phyloP scores from a whole-genome alignment of 2,888 invertebrate species.

The Hyppa rectilinea region DNA sequence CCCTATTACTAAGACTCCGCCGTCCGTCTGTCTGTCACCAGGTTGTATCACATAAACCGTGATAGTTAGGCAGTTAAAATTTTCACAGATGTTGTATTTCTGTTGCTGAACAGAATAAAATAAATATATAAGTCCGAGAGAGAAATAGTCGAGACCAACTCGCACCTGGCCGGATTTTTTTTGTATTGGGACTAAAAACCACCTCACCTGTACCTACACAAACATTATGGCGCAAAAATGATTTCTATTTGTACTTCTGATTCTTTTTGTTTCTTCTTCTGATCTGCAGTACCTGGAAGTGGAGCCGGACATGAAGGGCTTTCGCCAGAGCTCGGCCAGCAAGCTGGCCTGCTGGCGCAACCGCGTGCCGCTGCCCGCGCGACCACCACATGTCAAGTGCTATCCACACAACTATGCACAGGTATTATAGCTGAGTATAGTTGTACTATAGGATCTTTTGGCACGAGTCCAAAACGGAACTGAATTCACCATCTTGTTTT shows the following conservation, averaged over 20 bases:
- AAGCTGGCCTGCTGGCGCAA: slow-evolving; percentile 85
- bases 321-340: slow-evolving; percentile 72
- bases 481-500: not conserved
- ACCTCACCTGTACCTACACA: not conserved
- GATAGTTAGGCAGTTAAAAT: too few species aligned
- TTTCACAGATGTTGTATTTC: too few species aligned
- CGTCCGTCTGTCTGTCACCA: too few species aligned
- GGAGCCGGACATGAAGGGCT: slow-evolving; percentile 54
- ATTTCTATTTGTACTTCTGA: not conserved
- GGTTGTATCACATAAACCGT: too few species aligned
- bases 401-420: slow-evolving; percentile 80
- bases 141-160: too few species aligned
- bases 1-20: too few species aligned
- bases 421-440: slow-evolving; percentile 50
- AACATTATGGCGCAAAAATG: not conserved
- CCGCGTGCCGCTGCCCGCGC: slow-evolving; percentile 77
- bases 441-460: not conserved
- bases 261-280: too few species aligned
- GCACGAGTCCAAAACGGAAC: not conserved
- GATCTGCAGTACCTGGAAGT: slow-evolving; percentile 68
- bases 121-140: too few species aligned
- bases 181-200: not conserved
- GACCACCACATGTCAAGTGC: slow-evolving; percentile 78
- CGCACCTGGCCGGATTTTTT: too few species aligned
- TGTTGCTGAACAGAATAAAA: too few species aligned